phyloP scores from a whole-genome alignment of 2,888 invertebrate genomes.

The Heliconius aoede region DNA sequence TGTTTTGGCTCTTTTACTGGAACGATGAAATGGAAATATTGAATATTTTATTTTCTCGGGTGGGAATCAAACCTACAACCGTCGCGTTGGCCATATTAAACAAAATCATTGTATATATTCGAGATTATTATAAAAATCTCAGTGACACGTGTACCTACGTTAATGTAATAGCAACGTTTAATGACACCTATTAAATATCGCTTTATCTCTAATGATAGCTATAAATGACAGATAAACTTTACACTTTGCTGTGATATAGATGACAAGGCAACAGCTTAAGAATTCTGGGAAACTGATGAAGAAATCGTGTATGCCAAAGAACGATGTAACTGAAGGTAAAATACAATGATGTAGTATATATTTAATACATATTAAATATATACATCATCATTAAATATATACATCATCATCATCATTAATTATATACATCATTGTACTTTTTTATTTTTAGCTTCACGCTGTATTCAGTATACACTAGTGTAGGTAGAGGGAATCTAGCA shows the following conservation, averaged over 20 bases:
- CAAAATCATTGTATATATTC: background rate
- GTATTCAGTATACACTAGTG: no score
- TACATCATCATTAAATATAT: background rate
- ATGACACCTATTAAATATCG: conserved; percentile 1
- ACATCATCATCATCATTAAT: no score
- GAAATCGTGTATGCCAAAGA: conserved; percentile 86
- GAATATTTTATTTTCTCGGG: no score
- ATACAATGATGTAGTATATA: no score
- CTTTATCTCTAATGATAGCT: background rate
- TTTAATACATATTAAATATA: conserved; percentile 16
- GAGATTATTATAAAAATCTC: background rate
- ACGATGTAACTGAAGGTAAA: conserved; percentile 82
- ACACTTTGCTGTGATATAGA: conserved; percentile 54
- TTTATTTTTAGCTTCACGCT: no score
- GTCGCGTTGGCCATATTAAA: background rate
- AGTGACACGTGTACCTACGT: background rate
- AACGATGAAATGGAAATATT: no score
- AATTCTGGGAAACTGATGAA: conserved; percentile 85
- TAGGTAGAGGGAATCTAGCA: no score
- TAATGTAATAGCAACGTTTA: conserved; percentile 5
- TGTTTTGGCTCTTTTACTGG: no score
- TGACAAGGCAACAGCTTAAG: conserved; percentile 84
- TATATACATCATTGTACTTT: no score
- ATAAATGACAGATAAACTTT: background rate
- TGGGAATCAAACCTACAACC: no score